These are phyloP conservation scores for Trichonephila inaurata DNA, from an alignment of 1,140 invertebrate species.

Conservation along the genomic window DNA sequence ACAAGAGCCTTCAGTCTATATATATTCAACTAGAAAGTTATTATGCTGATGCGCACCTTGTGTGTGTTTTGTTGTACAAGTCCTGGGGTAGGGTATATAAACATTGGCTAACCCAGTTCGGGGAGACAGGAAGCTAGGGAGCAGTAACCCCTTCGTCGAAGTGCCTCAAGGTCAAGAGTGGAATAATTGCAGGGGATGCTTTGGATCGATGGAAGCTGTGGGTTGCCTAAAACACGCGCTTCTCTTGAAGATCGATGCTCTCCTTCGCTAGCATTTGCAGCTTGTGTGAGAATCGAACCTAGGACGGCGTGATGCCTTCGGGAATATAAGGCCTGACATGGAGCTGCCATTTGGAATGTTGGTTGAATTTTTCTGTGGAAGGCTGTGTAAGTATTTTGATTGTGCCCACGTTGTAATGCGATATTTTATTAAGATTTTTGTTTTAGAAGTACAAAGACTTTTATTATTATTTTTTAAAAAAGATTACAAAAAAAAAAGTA, in stretches of 20 bases:
- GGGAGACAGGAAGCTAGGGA: not conserved
- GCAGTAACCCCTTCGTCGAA: not conserved
- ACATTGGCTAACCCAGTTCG: not conserved
- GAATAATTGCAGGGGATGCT: not conserved
- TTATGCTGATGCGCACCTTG: no score
- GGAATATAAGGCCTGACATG: no score
- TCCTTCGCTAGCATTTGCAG: not conserved
- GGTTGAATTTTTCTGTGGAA: not conserved
- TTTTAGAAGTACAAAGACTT: not conserved
- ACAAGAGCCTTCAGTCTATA: no score
- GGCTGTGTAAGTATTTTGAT: not conserved
- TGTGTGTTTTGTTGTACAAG: no score
- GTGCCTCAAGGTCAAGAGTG: conserved; percentile 9
- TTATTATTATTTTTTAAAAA: no score
- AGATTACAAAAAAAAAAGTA: not conserved
- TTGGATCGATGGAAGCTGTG: conserved; percentile 1
- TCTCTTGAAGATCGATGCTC: not conserved
- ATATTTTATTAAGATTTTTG: not conserved
- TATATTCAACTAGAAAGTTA: no score
- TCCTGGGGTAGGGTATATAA: no score
- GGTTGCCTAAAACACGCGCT: not conserved
- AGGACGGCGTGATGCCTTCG: no score
- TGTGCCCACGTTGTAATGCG: not conserved
- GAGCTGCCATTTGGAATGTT: no score
- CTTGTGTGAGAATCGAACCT: not conserved